Base-by-base conservation (phyloP, 2,113 vertebrate species). In the Carassius gibelio region DNA sequence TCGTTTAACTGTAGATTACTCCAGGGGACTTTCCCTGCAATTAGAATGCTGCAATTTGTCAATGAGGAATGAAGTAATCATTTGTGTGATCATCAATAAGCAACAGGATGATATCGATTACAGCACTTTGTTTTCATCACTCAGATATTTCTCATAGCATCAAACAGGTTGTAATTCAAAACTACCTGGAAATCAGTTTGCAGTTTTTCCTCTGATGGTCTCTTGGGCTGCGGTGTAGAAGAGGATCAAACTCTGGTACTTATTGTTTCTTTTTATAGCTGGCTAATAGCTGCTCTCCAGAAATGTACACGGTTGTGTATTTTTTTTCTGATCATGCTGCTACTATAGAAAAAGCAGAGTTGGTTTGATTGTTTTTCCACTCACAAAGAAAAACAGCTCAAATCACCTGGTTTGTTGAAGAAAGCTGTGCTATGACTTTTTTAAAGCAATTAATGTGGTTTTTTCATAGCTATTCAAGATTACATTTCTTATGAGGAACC, bases 211-310 rank as follows among this genome's bases (percentile, higher is more conserved):
- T 87, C 79, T 85, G 34, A 5, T 59, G 66, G 75, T 13, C 62
- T 57, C 34, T 75, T 78, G 72, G 48, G 34, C 50, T 17, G 71
- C 36, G 38, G 5, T 66, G 19, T 9, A 57, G n/a, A 57, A 81
- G 79, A 88, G 59, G 61, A 89, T 75, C 80, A 85, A 85, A 87
- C 85, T 79, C 80, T 52, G 45, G 74, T 81, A 68, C 79, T 71
- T 77, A 84, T 55, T 78, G 52, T 72, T 82, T 83, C 66, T 78
- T 82, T 87, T 74, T 75, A 85, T 84, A 87, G 72, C 71, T 57
- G 74, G 26, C 61, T 69, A 80, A 83, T 86, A 71, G 81, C 72
- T 75, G 59, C 64, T 82, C 59, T 82, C 80, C 62, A 84, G n/a
- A 66, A 52, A 42, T 57, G 34, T 36, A 64, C 52, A 83, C 14